Conservation (phyloP, 2,888 invertebrate genomes). For the Eristalis intricaria region DNA sequence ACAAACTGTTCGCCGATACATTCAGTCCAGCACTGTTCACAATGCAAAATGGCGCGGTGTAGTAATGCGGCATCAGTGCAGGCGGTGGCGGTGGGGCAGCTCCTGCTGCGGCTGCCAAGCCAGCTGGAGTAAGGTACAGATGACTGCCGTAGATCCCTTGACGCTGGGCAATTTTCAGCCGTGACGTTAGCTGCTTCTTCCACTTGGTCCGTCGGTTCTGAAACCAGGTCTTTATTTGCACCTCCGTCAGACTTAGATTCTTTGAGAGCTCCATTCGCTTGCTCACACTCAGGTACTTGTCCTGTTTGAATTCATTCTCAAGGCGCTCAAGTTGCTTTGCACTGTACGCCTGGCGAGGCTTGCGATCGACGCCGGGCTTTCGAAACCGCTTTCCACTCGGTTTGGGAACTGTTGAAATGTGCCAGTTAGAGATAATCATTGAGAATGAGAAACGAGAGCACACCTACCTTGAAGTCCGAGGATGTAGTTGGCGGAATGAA, state of each 20-base stretch:
- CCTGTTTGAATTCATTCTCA: slow-evolving; percentile 96
- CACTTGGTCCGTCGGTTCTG: slow-evolving; percentile 97
- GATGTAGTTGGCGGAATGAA: slow-evolving; percentile 77
- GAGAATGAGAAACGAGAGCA: not conserved
- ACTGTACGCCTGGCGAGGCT: slow-evolving; percentile 98
- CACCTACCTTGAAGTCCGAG: slow-evolving; percentile 85
- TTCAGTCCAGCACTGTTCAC: slow-evolving; percentile 49
- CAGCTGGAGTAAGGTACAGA: slow-evolving; percentile 84
- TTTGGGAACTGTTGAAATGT: slow-evolving; percentile 86
- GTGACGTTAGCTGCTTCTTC: slow-evolving; percentile 97
- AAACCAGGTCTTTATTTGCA: slow-evolving; percentile 98
- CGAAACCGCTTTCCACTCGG: slow-evolving; percentile 90
- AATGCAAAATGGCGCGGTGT: slow-evolving; percentile 74
- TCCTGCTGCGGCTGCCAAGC: slow-evolving; percentile 74
- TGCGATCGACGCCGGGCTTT: slow-evolving; percentile 94
- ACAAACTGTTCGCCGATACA: slow-evolving; percentile 23
- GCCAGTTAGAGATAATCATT: not conserved
- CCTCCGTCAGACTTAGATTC: slow-evolving; percentile 93
- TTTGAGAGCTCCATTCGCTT: slow-evolving; percentile 97
- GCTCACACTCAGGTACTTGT: slow-evolving; percentile 97
- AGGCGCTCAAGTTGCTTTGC: slow-evolving; percentile 95
- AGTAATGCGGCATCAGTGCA: slow-evolving; percentile 72
- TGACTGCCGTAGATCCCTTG: slow-evolving; percentile 86
- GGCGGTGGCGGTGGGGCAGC: slow-evolving; percentile 57
- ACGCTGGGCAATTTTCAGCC: slow-evolving; percentile 93